phyloP scores from a whole-genome alignment of 2,888 invertebrate genomes.

The Eupithecia vulgata region DNA sequence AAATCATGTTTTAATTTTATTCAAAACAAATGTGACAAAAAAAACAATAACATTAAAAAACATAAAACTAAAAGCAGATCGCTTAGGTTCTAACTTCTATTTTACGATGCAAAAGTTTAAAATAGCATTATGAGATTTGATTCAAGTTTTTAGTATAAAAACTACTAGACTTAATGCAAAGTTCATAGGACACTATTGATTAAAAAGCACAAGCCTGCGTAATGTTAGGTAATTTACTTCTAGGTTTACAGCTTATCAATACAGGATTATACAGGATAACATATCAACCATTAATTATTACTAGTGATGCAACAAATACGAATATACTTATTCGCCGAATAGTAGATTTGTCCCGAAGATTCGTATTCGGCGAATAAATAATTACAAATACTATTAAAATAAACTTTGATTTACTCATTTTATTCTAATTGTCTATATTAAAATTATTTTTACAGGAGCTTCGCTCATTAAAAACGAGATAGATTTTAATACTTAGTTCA shows the following conservation, averaged over 20 bases:
- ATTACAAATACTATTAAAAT: no score
- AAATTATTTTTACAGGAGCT: no score
- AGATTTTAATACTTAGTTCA: no score
- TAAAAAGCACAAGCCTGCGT: not conserved
- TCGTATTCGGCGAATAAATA: no score
- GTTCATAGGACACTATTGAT: not conserved
- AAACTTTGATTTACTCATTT: no score
- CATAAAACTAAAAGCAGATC: not conserved
- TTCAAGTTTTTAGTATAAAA: not conserved
- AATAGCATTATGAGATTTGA: not conserved
- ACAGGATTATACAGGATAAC: not conserved
- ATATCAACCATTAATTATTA: not conserved
- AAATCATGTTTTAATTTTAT: not conserved
- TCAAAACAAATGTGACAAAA: not conserved
- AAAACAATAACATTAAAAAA: constrained; percentile 3
- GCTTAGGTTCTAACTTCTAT: constrained; percentile 1
- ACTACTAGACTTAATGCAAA: not conserved
- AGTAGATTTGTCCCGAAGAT: no score
- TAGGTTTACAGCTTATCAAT: not conserved
- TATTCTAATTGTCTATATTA: no score
- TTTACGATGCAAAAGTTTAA: not conserved
- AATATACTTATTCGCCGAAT: no score
- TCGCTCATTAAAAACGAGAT: no score
- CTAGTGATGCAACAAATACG: no score
- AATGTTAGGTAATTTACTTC: not conserved